These are phyloP conservation scores for Gymnogyps californianus DNA, from an alignment of 2,113 vertebrate genomes.

Conservation along the genomic window DNA sequence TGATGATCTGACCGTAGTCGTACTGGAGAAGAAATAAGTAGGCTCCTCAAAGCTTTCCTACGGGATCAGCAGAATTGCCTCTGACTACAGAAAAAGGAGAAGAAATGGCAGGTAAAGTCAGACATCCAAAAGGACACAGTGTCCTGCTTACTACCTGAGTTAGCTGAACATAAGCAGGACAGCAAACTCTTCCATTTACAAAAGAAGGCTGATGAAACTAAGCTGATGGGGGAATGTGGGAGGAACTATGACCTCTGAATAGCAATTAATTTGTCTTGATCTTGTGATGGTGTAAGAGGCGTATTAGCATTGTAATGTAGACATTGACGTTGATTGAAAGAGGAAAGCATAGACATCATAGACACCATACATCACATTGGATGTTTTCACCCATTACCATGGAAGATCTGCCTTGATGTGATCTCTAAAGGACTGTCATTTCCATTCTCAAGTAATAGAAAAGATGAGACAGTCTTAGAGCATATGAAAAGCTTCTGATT, in stretches of 20 bases:
- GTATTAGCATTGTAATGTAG: not conserved
- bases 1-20: not conserved
- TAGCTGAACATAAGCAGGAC: not conserved
- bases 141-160: not conserved
- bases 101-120: fast-evolving
- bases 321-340: not conserved
- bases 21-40: not conserved
- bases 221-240: not conserved
- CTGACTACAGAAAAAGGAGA: not conserved
- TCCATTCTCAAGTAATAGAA: not conserved
- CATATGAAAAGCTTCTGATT: not conserved
- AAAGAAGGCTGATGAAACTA: not conserved
- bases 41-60: not conserved
- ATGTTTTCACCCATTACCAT: not conserved
- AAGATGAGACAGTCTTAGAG: not conserved
- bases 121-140: fast-evolving
- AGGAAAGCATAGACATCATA: not conserved
- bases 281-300: not conserved
- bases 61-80: not conserved
- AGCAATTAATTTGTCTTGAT: not conserved
- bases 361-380: not conserved
- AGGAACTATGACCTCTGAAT: not conserved
- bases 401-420: not conserved
- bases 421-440: not conserved
- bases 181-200: not conserved